phyloP scores from a whole-genome alignment of 2,113 vertebrate genomes.

The Cavia aperea region DNA sequence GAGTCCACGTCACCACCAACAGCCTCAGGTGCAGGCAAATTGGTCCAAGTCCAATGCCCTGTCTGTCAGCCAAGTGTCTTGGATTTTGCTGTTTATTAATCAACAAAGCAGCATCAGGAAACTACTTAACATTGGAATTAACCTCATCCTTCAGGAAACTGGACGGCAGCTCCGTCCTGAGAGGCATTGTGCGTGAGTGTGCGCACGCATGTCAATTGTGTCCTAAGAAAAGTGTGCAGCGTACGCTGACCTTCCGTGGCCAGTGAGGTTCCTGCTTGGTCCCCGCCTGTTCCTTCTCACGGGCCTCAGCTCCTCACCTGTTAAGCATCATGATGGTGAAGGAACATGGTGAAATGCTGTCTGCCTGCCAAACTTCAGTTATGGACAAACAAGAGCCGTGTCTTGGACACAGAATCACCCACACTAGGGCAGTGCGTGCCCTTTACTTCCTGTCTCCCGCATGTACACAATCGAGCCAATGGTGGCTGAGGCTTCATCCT shows the following conservation, averaged over 20 bases:
- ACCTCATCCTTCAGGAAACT: not conserved
- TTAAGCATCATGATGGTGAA: not conserved
- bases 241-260: no score
- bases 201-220: accelerated
- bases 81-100: no score
- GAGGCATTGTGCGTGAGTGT: not conserved
- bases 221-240: not conserved
- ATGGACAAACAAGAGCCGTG: not conserved
- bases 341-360: not conserved
- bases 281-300: not conserved
- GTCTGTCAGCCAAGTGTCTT: not conserved
- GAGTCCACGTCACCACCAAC: not conserved
- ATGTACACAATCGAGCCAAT: accelerated
- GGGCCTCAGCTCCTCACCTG: not conserved
- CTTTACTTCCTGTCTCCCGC: not conserved
- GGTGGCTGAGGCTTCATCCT: not conserved
- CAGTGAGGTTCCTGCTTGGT: not conserved
- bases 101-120: not conserved
- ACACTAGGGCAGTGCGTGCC: no score
- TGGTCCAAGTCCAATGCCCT: not conserved
- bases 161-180: not conserved
- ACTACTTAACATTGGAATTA: not conserved
- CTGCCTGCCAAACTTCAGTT: not conserved
- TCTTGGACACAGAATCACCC: no score
- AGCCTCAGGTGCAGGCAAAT: not conserved